Base-by-base conservation (phyloP, 2,888 invertebrate species). In the Macropis europaea region DNA sequence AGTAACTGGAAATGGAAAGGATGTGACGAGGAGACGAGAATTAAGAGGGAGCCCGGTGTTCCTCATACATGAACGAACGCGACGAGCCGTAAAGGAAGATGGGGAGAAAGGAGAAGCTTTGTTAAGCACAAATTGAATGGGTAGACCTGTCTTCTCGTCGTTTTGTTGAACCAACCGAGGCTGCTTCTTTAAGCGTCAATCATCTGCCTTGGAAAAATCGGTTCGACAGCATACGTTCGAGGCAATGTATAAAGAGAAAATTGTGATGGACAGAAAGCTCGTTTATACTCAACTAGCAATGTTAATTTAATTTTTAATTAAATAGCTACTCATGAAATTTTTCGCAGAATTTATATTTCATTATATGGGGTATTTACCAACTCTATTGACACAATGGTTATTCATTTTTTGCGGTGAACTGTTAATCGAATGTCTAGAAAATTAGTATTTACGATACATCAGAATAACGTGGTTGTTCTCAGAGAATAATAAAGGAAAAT, bases 101-200 rank as follows among this genome's bases (percentile, higher is more conserved):
- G 57, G 62, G 30, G 57, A 32, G 72, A 52, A 57, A 56, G 40
- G 24, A 24, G 40, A 32, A 30, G 56, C 67, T 73, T 74, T 73
- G 73, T 73, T 67, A 62, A 62, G 34, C 42, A 57, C 34, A 73
- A 74, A 73, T 74, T 73, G 73, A 67, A 73, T 61, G 62, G 66
- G 42, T 43, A 42, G 30, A 22, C 43, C 32, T 43, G 11, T 17
- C 19, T 15, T 30, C 36, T 30, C 59, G 57, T 24, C 53, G 60
- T 43, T 60, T 50, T 32, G 48, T 26, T 22, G 26, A 56, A 43
- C 53, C 52, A 24, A n/a, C 9, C 30, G 24, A 5, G 24, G 7
- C 24, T 30, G 59, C 34, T 42, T 34, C 30, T 52, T 60, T 48
- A 60, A 60, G 2, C 69, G 26, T 2, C 34, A 22, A 68, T 40